Evolutionary conservation across 2,888 invertebrate genomes (phyloP), one percentile per base, ranked within the genome.

Genomic region (Diloba caeruleocephala): DNA sequence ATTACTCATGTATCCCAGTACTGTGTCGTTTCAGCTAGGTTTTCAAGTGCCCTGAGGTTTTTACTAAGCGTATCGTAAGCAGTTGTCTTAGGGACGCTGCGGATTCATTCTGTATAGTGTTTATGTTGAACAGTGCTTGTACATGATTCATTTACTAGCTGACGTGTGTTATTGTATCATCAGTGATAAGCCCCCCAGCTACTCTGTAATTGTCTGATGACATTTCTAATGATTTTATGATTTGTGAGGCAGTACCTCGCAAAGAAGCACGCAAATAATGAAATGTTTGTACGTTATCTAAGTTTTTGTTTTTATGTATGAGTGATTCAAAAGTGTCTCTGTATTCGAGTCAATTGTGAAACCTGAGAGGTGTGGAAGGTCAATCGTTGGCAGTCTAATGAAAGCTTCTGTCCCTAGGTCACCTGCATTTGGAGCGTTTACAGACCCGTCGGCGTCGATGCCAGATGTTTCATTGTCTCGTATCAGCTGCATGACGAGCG

Each of bases 361-460:
- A 34, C 34, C 34, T 6, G 34, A 34, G 13, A 34, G 19, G 19
- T 34, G 34, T 34, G 19, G 34, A 34, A 34, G 34, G 34, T 34
- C 34, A 19, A 34, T 34, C 5, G 34, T 34, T 3, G 34, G 34
- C 10, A 34, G 19, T 19, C 19, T 34, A 19, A 34, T 34, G 10
- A 34, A 34, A 5, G 19, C 15, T 19, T 34, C 19, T 0, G 34
- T 19, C 3, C 9, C 34, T 19, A 19, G 3, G 19, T 19, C 19
- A 10, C 19, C 10, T 17, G 34, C 32, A 32, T 9, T 32, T 32
- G 32, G 14, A 32, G 32, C 2, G 13, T 8, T 13, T 32, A 32
- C 32, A 32, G 13, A 32, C 32, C 32, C 32, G 32, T 15, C 19
- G 19, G 2, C 32, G 32, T 15, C 19, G 19, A 8, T 9, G 32